These are phyloP conservation scores for Cygnus olor DNA, from an alignment of 2,797 vertebrate species.

Conservation along the genomic window DNA sequence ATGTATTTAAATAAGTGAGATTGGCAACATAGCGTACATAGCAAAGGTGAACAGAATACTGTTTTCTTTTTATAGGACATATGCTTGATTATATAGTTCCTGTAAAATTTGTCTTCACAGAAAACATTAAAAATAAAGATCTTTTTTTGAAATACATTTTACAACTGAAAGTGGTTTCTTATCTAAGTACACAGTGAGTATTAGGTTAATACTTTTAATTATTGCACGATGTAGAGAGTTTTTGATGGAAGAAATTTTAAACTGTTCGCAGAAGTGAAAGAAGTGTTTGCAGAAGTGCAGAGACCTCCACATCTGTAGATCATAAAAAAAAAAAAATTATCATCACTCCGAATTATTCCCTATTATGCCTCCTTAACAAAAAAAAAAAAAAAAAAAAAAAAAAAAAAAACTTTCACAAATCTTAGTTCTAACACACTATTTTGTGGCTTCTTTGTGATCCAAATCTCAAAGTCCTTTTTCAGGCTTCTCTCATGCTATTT, in stretches of 20 bases:
- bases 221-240: not conserved
- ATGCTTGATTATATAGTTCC: not conserved
- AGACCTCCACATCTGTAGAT: not conserved
- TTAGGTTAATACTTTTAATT: not conserved
- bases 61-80: not conserved
- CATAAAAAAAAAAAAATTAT: not conserved
- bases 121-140: not conserved
- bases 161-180: not conserved
- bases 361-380: not conserved
- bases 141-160: not conserved
- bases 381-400: not conserved
- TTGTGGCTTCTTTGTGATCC: not conserved
- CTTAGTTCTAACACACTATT: not conserved
- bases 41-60: not conserved
- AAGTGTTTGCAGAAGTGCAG: not conserved
- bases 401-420: not conserved
- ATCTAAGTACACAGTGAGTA: not conserved
- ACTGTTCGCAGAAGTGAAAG: not conserved
- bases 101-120: not conserved
- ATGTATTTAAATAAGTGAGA: not conserved
- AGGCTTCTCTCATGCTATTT: not conserved
- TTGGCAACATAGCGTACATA: not conserved
- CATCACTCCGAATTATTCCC: not conserved
- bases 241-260: not conserved
- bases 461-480: not conserved